phyloP scores from a whole-genome alignment of 2,113 vertebrate genomes.

The Tachycineta bicolor region DNA sequence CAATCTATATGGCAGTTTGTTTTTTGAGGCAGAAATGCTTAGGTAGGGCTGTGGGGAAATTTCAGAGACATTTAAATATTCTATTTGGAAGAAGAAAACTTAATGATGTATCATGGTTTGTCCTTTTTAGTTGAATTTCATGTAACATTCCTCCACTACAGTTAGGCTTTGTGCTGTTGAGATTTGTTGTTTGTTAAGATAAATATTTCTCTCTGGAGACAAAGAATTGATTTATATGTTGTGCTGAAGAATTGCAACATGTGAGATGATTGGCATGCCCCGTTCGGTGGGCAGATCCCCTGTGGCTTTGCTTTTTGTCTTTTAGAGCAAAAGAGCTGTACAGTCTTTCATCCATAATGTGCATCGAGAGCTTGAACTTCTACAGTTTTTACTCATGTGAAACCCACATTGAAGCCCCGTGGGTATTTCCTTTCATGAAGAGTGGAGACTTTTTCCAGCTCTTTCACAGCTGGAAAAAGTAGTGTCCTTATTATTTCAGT shows the following conservation, averaged over 20 bases:
- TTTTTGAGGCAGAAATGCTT: not conserved
- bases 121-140: slow-evolving; percentile 25
- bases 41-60: not conserved
- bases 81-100: not conserved
- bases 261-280: not conserved
- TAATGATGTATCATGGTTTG: not conserved
- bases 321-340: slow-evolving; percentile 2
- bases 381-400: not conserved
- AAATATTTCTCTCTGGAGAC: not conserved
- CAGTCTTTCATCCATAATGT: not conserved
- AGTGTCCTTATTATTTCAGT: not conserved
- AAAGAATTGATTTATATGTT: not conserved
- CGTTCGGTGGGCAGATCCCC: not conserved
- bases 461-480: not conserved
- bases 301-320: not conserved
- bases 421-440: not conserved
- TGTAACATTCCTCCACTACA: not conserved
- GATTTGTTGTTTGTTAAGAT: not conserved
- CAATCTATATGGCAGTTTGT: not conserved
- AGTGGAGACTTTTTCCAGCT: not conserved
- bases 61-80: not conserved
- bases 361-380: not conserved
- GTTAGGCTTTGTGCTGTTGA: not conserved
- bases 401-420: not conserved
- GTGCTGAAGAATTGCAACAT: not conserved